Percentiles rank a stretch among this genome's conserved stretches.
Conservation (phyloP, 2,113 vertebrate species). For the Rousettus leschenaultii region DNA sequence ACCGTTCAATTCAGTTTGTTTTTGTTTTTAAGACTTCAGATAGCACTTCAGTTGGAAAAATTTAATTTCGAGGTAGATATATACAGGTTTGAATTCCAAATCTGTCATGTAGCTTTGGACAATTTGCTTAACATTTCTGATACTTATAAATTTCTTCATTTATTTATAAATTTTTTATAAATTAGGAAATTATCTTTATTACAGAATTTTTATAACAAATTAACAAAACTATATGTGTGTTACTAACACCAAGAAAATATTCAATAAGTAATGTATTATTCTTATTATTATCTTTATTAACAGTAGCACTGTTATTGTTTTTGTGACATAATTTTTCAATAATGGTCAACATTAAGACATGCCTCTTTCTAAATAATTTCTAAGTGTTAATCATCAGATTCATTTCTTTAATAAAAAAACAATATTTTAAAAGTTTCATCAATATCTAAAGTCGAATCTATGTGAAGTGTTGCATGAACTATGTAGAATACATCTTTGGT, state of each 20-base stretch:
- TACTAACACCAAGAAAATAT: neutral
- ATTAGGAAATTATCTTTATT: neutral
- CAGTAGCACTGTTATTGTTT: neutral
- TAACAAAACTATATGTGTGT: neutral
- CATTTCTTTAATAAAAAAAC: neutral
- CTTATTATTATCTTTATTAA: neutral
- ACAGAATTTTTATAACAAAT: neutral
- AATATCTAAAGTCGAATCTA: neutral
- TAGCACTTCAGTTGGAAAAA: neutral
- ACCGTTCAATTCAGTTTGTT: neutral
- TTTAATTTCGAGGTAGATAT: neutral
- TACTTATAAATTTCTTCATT: neutral
- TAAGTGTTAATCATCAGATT: neutral
- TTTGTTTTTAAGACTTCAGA: neutral
- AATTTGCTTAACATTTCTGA: neutral
- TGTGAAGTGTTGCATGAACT: neutral
- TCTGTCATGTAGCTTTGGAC: neutral
- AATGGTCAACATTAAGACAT: neutral
- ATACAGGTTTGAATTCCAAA: neutral
- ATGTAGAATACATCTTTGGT: neutral
- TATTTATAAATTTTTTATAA: neutral
- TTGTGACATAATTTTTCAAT: neutral
- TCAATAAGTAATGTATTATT: too few relatives aligned
- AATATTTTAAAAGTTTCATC: neutral
- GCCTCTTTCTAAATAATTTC: neutral